A percentile compares a stretch with the other conserved stretches of the same genome.
These are phyloP conservation scores for Ormyrus labotus DNA, from an alignment of 2,888 invertebrate species.

Conservation along the genomic window DNA sequence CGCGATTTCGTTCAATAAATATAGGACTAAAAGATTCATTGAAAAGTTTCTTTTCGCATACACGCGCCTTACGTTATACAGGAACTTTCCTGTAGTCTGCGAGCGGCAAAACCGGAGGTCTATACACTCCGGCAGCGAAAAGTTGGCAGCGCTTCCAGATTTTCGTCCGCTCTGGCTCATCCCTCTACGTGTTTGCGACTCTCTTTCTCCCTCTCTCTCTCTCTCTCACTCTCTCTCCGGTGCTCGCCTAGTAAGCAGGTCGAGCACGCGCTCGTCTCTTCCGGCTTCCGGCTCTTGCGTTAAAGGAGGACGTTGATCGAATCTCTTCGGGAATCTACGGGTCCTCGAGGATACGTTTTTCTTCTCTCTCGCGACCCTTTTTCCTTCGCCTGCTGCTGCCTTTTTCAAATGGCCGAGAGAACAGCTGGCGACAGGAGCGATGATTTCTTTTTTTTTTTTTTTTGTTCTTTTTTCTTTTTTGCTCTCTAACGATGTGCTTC, in stretches of 20 bases:
- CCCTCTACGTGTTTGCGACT: neutral
- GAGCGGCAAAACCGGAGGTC: constrained; percentile 13
- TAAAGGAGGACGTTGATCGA: constrained; percentile 66
- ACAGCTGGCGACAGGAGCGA: no score
- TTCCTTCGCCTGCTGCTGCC: no score
- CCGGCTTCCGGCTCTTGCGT: constrained; percentile 62
- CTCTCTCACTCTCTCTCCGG: constrained; percentile 43
- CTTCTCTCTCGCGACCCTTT: neutral
- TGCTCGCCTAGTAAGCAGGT: constrained; percentile 63
- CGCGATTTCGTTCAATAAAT: neutral
- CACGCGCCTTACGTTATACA: constrained; percentile 5
- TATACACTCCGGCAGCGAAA: constrained; percentile 54
- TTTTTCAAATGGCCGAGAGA: no score
- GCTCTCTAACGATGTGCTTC: neutral
- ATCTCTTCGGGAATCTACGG: constrained; percentile 53
- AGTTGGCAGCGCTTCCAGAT: constrained; percentile 70
- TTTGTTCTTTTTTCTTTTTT: neutral
- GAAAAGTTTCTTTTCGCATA: constrained; percentile 9
- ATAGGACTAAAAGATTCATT: constrained; percentile 34
- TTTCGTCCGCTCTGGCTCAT: constrained; percentile 49
- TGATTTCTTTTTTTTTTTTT: neutral
- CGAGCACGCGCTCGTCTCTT: constrained; percentile 64
- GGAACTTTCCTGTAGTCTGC: constrained; percentile 19
- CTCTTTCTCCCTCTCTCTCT: constrained; percentile 51
- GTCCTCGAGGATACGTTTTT: neutral